phyloP scores from a whole-genome alignment of 2,113 vertebrate species.

The Poicephalus gulielmi region DNA sequence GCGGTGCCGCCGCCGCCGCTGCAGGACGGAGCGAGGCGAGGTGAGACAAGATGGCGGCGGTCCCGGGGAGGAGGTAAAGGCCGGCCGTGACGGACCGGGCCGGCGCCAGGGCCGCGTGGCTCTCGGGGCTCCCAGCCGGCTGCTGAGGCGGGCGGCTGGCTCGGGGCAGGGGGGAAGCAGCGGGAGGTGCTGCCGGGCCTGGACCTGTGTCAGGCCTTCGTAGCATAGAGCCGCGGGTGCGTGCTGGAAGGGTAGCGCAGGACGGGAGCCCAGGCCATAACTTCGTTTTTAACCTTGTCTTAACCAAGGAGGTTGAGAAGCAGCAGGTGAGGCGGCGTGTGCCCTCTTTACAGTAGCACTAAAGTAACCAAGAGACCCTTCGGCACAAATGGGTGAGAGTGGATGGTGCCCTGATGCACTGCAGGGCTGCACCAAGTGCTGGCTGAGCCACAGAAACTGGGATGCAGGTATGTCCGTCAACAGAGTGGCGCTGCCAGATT shows the following conservation, averaged over 20 bases:
- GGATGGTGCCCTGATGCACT: fast-evolving
- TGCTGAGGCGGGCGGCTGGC: not conserved
- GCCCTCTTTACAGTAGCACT: not conserved
- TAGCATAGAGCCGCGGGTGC: too few relatives aligned
- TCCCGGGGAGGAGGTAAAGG: fast-evolving
- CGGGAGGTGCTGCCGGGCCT: too few relatives aligned
- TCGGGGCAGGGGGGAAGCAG: fast-evolving
- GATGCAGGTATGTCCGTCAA: not conserved
- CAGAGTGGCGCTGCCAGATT: fast-evolving
- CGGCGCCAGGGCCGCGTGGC: too few relatives aligned
- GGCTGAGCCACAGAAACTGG: fast-evolving
- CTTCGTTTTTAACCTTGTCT: fast-evolving
- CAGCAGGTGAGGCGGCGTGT: not conserved
- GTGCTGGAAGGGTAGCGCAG: not conserved
- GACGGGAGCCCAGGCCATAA: not conserved
- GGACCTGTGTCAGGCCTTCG: not conserved
- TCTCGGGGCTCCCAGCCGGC: too few relatives aligned
- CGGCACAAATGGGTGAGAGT: fast-evolving
- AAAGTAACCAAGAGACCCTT: fast-evolving
- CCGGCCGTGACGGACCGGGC: fast-evolving
- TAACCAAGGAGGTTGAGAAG: fast-evolving
- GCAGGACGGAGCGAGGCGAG: too few relatives aligned
- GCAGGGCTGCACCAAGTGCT: fast-evolving
- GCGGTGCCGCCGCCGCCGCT: not conserved
- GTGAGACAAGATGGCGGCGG: not conserved